Evolutionary conservation across 1,140 invertebrate genomes (phyloP).

Genomic region (Oscheius sp.): DNA sequence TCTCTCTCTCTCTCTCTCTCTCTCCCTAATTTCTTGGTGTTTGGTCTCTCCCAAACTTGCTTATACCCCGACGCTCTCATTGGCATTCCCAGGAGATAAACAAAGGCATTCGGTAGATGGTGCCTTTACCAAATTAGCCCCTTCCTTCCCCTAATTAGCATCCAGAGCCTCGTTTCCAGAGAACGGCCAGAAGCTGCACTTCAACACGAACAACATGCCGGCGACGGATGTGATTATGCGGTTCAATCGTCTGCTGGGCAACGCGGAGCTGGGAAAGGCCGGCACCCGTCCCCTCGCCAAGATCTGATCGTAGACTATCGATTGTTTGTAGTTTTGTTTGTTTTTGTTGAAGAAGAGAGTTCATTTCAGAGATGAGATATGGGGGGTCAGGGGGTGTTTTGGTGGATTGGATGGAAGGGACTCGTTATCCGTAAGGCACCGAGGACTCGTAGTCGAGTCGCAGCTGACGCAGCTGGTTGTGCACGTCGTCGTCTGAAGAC

Average conservation of each 20-base stretch:
- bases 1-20: no score
- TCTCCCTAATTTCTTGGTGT: no score
- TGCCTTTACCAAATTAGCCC: no score
- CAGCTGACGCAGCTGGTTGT: constrained; percentile 14
- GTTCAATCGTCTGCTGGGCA: constrained; percentile 55
- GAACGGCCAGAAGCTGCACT: constrained; percentile 50
- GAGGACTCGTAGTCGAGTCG: constrained; percentile 28
- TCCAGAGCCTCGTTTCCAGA: constrained; percentile 46
- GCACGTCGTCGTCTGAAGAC: constrained; percentile 19
- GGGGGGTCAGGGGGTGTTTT: no score
- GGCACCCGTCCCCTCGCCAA: constrained; percentile 41
- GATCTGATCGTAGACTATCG: constrained; percentile 18
- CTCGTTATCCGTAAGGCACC: constrained; percentile 16
- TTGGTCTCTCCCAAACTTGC: no score
- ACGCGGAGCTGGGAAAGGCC: constrained; percentile 50
- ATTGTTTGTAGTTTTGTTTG: neutral
- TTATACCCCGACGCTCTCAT: no score
- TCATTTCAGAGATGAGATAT: no score
- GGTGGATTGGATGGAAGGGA: no score
- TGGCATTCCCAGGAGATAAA: no score
- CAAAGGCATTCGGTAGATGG: no score
- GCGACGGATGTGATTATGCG: constrained; percentile 50
- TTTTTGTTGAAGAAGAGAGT: no score
- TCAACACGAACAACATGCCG: constrained; percentile 54
- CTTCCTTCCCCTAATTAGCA: no score